A percentile compares a stretch with the other conserved stretches of the same genome.
These are phyloP conservation scores for Echinops telfairi DNA, from an alignment of 2,113 vertebrate genomes.

Conservation along the genomic window DNA sequence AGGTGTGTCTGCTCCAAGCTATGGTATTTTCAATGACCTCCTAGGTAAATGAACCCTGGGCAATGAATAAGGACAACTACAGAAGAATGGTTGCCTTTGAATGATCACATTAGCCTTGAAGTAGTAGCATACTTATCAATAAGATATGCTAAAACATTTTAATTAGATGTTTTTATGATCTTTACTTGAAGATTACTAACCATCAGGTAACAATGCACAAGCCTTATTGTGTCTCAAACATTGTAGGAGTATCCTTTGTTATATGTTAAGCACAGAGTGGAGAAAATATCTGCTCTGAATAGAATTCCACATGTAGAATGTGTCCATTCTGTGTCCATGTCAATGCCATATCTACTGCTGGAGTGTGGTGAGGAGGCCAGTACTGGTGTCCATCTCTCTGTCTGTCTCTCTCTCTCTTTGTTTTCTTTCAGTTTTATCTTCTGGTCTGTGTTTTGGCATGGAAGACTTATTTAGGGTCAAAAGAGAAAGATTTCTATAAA, in stretches of 20 bases:
- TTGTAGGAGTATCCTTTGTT: conserved; percentile 1
- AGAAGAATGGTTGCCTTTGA: too few relatives aligned
- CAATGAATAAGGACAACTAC: too few relatives aligned
- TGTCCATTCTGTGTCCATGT: conserved; percentile 36
- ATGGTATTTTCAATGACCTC: too few relatives aligned
- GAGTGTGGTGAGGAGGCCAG: background rate
- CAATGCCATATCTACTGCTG: background rate
- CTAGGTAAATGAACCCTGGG: too few relatives aligned
- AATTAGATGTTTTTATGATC: conserved; percentile 15
- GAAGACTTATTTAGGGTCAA: background rate
- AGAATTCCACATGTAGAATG: background rate
- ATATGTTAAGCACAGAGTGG: background rate
- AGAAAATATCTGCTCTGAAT: background rate
- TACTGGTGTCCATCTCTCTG: too few relatives aligned
- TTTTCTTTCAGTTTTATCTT: background rate
- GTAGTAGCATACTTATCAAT: background rate
- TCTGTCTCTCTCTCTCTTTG: too few relatives aligned
- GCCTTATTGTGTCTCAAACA: background rate
- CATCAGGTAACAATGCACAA: conserved; percentile 8
- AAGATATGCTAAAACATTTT: conserved; percentile 32
- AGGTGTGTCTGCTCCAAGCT: too few relatives aligned
- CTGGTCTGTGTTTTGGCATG: background rate
- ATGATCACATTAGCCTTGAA: background rate
- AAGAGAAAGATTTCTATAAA: conserved; percentile 37
- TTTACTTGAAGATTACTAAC: background rate